Conservation (phyloP, 2,888 invertebrate species). For the Cryptus armator region DNA sequence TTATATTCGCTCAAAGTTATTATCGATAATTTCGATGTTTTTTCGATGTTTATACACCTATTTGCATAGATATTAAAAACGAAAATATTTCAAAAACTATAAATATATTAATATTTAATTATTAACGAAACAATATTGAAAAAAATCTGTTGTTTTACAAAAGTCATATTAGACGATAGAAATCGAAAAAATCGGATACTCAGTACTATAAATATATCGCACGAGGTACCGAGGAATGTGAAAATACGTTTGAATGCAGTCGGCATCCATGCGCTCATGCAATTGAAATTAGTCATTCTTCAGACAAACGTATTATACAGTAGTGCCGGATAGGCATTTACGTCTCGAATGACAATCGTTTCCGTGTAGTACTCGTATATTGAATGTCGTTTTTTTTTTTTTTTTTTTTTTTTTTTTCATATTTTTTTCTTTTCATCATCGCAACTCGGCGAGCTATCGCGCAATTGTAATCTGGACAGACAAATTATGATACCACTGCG, state of each 20-base stretch:
- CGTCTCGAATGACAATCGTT: conserved; percentile 62
- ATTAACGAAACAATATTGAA: not conserved
- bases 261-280: conserved; percentile 53
- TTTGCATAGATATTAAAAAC: too few relatives aligned
- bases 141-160: conserved; percentile 16
- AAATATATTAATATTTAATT: too few relatives aligned
- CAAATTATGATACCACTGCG: conserved; percentile 48
- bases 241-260: conserved; percentile 58
- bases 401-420: not conserved
- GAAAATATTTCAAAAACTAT: too few relatives aligned
- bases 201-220: conserved; percentile 32
- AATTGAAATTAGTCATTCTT: conserved; percentile 63
- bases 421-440: conserved; percentile 6
- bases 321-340: conserved; percentile 18
- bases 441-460: conserved; percentile 13
- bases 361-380: conserved; percentile 35
- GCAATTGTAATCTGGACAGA: conserved; percentile 34
- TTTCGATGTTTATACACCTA: too few relatives aligned
- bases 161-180: conserved; percentile 17
- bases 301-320: not conserved
- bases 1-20: too few relatives aligned
- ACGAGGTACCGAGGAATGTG: conserved; percentile 57
- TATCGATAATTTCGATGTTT: too few relatives aligned
- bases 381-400: conserved; percentile 3
- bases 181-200: conserved; percentile 26